Evolutionary conservation across 2,888 invertebrate species (phyloP).

Genomic region (Campoletis raptor): DNA sequence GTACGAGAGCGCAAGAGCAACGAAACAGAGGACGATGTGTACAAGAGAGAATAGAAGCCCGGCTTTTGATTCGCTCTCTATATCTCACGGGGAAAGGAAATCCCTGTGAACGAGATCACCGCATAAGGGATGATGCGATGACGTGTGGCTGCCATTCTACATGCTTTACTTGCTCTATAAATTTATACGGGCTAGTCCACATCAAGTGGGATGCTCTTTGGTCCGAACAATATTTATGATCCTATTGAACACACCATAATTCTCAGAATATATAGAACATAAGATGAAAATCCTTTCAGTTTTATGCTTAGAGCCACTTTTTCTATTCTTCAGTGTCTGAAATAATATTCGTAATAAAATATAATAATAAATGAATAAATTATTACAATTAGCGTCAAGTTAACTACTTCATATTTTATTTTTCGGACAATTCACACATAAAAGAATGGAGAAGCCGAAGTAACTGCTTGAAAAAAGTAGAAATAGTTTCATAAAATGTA

Average conservation of each 20-base stretch:
- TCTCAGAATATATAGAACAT: not conserved
- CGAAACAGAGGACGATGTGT: conserved; percentile 45
- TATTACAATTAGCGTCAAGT: not conserved
- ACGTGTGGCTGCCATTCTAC: conserved; percentile 55
- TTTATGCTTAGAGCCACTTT: not conserved
- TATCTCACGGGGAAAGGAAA: conserved; percentile 58
- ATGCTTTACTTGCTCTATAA: conserved; percentile 41
- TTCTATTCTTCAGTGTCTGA: not conserved
- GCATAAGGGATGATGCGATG: conserved; percentile 69
- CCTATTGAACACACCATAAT: not conserved
- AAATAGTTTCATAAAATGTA: not conserved
- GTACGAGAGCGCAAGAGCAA: conserved; percentile 40
- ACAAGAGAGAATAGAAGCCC: conserved; percentile 39
- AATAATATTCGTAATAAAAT: not conserved
- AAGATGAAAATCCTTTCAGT: not conserved
- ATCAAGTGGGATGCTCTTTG: not conserved
- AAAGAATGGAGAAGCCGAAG: not conserved
- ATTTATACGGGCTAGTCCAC: conserved; percentile 20
- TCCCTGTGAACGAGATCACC: conserved; percentile 55
- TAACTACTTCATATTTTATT: not conserved
- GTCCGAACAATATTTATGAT: not conserved
- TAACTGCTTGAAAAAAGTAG: not conserved
- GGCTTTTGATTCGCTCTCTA: conserved; percentile 51
- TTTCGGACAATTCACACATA: not conserved
- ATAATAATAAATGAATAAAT: not conserved